Evolutionary conservation across 2,888 invertebrate genomes (phyloP), one percentile per base, ranked within the genome.

Genomic region (Harmothoe impar): DNA sequence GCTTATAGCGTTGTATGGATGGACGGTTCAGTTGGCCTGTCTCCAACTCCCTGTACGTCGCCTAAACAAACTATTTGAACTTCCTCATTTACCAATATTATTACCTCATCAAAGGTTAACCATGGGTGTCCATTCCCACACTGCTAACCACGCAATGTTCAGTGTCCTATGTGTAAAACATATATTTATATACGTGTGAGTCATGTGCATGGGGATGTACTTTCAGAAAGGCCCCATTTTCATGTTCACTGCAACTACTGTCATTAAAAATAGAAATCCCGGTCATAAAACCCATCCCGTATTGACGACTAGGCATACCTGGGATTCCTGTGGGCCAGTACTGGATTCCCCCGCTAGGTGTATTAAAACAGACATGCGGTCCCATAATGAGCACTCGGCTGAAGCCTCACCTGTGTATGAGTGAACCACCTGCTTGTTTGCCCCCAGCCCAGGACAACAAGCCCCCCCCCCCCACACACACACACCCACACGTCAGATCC

Each of bases 361-460:
- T 62, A 62, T 62, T n/a, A 62, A 62, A 62, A 62, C 62, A 62
- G 43, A 43, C 5, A 43, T 43, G 43, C 62, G 20, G 1, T 15
- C n/a, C 20, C 62, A n/a, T 62, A 62, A 62, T 62, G 62, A 62
- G 62, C 62, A 62, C 62, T n/a, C n/a, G 62, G n/a, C 3, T n/a
- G n/a, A 62, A 62, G 15, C 62, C 62, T 62, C 62, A n/a, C 15
- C 62, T 20, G 7, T 43, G 43, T 43, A 43, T 43, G 43, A 43
- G 43, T 43, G 10, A 7, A 43, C 3, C 62, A 62, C 62, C 62
- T 62, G 62, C n/a, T 20, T 62, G 62, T 62, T 62, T 62, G n/a
- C 62, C 62, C 62, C 23, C 62, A 43, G 62, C 1, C 3, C 3
- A 62, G 62, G 20, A n/a, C 62, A 62, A 62, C 23, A 3, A 62